Base-by-base conservation (phyloP, 1,140 invertebrate genomes). In the Ceratosolen fusciceps region DNA sequence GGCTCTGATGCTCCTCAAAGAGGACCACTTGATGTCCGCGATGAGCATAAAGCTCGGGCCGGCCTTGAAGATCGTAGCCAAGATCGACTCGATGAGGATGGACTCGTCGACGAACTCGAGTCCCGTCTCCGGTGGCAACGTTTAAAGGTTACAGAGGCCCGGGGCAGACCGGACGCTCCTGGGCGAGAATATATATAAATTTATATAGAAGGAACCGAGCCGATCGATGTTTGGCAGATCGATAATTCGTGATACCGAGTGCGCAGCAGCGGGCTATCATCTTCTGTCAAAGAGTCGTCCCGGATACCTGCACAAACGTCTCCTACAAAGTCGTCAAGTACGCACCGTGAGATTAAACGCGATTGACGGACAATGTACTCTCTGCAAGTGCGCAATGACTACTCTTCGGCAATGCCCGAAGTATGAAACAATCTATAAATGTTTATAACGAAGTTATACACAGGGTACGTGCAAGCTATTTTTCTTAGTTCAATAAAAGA, bases 21-120 rank as follows among this genome's bases (percentile, higher is more conserved):
- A 97, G 80, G 97, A 98, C 85, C 97, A 99, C 90, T 90, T 99
- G 14, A 98, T 98, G 92, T 95, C 95, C 39, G 96, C 96, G 7
- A 97, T 99, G 93, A 95, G 94, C 49, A 98, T 99, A 92, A 98
- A 98, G 86, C 92, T 99, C 0, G 98, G 97, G 1, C 97, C 97
- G 0, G 97, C 97, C 0, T 90, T 99, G 21, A 99, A 99, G 91
- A 98, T 99, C 56, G 96, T 97, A 82, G 95, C 96, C 21, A 94
- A 93, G 85, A 96, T 97, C 65, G 95, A 96, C 85, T 92, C 94
- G 2, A 93, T 96, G 91, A 91, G 94, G 1, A 91, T 92, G 1
- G 94, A 95, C 60, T 86, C 84, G 2, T 83, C 84, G 39, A 85
- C 86, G 26, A 84, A 81, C 31, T 84, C 86, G 9, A 86, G 85